Percentiles rank a stretch among this genome's conserved stretches.
These are phyloP conservation scores for Ficedula albicollis DNA, from an alignment of 2,797 vertebrate species.

Conservation along the genomic window DNA sequence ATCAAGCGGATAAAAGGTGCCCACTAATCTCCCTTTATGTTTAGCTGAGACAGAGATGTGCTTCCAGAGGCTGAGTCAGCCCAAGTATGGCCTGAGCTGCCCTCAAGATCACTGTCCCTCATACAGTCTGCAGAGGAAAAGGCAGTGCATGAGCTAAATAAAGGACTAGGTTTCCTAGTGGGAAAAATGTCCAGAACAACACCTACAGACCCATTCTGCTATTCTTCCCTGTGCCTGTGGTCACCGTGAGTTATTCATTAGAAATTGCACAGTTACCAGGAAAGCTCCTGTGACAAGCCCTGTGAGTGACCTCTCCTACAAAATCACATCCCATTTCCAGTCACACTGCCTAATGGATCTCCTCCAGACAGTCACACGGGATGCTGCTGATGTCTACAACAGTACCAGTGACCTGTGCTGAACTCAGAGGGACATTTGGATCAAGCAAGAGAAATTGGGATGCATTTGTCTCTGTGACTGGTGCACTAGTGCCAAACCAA, in stretches of 20 bases:
- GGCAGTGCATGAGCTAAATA: not conserved
- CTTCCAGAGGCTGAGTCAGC: not conserved
- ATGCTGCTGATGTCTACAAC: not conserved
- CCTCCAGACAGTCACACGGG: not conserved
- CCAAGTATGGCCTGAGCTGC: not conserved
- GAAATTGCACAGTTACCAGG: not conserved
- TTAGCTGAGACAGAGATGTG: not conserved
- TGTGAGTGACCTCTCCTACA: not conserved
- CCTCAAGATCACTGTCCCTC: not conserved
- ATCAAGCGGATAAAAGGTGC: not conserved
- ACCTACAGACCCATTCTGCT: not conserved
- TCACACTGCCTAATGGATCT: not conserved
- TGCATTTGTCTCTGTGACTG: not conserved
- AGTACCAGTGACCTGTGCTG: not conserved
- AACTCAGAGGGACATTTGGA: not conserved
- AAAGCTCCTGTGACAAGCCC: not conserved
- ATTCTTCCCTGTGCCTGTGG: not conserved
- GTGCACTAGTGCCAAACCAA: not conserved
- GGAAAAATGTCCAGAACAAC: not conserved
- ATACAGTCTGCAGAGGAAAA: not conserved
- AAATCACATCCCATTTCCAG: not conserved
- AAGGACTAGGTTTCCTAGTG: not conserved
- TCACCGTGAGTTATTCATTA: accelerated
- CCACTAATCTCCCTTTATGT: not conserved
- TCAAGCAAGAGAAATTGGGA: not conserved